Evolutionary conservation across 2,888 invertebrate genomes (phyloP), one percentile per base, ranked within the genome.

Genomic region (Xanthorhoe spadicearia): DNA sequence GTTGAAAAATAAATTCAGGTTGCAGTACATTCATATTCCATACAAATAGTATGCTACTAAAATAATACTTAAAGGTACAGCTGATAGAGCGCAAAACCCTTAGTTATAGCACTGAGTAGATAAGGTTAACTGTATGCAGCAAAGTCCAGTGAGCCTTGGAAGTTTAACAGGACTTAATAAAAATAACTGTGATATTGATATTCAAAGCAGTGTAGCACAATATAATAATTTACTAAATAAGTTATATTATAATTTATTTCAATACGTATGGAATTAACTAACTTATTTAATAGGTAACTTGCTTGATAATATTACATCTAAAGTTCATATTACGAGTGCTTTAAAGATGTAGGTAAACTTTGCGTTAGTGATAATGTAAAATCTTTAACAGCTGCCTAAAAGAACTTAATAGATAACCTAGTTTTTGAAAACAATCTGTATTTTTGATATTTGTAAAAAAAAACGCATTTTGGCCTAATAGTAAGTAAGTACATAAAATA

Each of bases 151-250:
- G 69, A 69, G 65, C 28, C 59, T 53, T 50, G 32, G 56, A 23
- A 56, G 19, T 43, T 63, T 50, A 65, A 23, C 9, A 54, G 57
- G 66, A 75, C 76, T 77, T 76, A 58, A 72, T 74, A 73, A 78
- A 84, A 84, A 83, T 86, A 80, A 83, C 89, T 90, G 89, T 90
- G 89, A 89, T 90, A 90, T 80, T 83, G 78, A 81, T 75, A 85
- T 86, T 85, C 83, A 84, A 86, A 86, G 81, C 75, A 75, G 75
- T 77, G 66, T 78, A 77, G 74, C 76, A 77, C 73, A 77, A 77
- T 74, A 74, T 72, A 71, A 68, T 71, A 71, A 72, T 74, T 68
- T 71, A 73, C 58, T 74, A 71, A 17, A 8, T 81, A 81, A 81
- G 76, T 81, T 82, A 82, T 83, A 83, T 82, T 78, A 38, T 49